phyloP scores from a whole-genome alignment of 37 sponge, comb jelly and placozoan species.

The Chondrilla cf. caribensis region DNA sequence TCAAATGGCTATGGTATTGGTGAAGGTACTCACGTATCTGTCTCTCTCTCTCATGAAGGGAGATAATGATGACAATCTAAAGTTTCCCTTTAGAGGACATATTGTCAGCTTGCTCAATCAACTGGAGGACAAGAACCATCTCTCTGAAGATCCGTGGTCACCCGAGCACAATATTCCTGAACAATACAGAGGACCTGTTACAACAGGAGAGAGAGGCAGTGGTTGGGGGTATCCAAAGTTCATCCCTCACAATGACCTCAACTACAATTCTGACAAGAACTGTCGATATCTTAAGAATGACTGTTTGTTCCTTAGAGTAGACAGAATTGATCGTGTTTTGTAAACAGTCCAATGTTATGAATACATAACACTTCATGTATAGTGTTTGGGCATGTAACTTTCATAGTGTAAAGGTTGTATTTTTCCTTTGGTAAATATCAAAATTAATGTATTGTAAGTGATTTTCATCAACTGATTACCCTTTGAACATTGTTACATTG shows the following conservation, averaged over 20 bases:
- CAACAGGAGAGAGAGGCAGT: constrained; percentile 2
- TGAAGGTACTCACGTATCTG: constrained; percentile 38
- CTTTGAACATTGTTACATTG: no score
- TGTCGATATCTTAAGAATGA: constrained; percentile 41
- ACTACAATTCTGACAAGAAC: constrained; percentile 33
- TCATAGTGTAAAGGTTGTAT: no score
- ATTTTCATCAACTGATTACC: no score
- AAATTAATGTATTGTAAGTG: no score
- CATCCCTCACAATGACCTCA: constrained; percentile 34
- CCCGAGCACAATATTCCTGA: neutral
- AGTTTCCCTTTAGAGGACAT: constrained; percentile 53
- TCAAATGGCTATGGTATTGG: constrained; percentile 10
- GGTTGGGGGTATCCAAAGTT: constrained; percentile 41
- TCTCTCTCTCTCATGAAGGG: constrained; percentile 47
- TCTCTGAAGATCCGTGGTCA: neutral
- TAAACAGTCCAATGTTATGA: no score
- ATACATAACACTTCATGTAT: no score
- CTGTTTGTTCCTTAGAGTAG: constrained; percentile 40
- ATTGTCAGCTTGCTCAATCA: constrained; percentile 61
- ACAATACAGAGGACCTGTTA: constrained; percentile 1
- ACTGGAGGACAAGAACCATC: constrained; percentile 29
- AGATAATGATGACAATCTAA: constrained; percentile 40
- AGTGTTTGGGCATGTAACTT: no score
- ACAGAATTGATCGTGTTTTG: neutral
- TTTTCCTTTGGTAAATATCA: no score